Evolutionary conservation across 2,113 vertebrate species (phyloP), one percentile per base, ranked within the genome.

Genomic region (Macroglossus sobrinus): DNA sequence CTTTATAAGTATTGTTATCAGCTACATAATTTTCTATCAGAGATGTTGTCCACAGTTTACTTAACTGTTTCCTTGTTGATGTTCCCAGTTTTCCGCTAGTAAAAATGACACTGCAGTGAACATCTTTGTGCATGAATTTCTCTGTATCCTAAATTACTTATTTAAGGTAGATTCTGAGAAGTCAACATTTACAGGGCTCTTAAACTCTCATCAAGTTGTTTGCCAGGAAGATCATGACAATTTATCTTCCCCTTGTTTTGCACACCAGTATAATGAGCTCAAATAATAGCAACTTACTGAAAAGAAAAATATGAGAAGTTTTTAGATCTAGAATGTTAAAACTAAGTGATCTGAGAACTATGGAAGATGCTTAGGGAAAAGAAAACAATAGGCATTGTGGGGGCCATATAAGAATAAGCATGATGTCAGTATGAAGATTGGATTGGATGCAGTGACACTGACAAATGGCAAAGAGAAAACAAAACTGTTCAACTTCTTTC

Each of bases 111-210:
- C 78, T 64, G 33, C 64, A 75, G 0, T 66, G 68, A 66, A 61
- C 94, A 93, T 89, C 72, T 91, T 63, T 86, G 69, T 89, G 68
- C 59, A 59, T 38, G 26, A 87, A 85, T 75, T 87, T 96, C 93
- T 95, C 50, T 45, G 2, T 57, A 61, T 71, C 63, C 80, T 68
- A 64, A 82, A 47, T 91, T 88, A 81, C 66, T 86, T 78, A 53
- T 85, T 82, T 95, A 90, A 94, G 94, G 50, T 94, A 80, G 88
- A 81, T 71, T 94, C 71, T 94, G 71, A 94, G 85, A 95, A 80
- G 81, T 80, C 91, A 96, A 84, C 80, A 81, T 92, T 89, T 80
- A 57, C 24, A 50, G 66, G 26, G 45, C 38, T 93, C 93, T 92
- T 86, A 90, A 90, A 84, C 76, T 85, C 85, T 63, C 90, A 79